Base-by-base conservation (phyloP, 2,888 invertebrate genomes). In the Pegoplata infirma region DNA sequence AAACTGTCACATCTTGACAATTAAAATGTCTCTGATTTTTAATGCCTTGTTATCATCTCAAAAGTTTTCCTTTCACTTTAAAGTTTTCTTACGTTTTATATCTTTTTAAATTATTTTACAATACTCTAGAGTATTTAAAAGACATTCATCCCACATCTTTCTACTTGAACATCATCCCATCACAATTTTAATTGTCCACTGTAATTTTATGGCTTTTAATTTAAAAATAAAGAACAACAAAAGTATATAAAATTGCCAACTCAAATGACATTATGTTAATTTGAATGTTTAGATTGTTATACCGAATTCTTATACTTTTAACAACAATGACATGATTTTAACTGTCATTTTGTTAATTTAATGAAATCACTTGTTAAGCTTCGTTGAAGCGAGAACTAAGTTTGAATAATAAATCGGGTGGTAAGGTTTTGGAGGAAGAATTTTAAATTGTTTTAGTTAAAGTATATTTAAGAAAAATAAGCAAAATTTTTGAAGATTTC, bases 1-100 rank as follows among this genome's bases (percentile, higher is more conserved):
- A 76, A 66, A 32, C 47, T 76, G 76, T 59, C 71, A 61, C 76
- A 69, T 76, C 64, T 47, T 66, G 59, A 28, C 69, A 71, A 49
- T 66, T 56, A 66, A 69, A 71, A 55, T 66, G 32, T 51, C 51
- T 64, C 23, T 25, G 44, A 61, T 46, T 61, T 61, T 71, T 21
- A 53, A 44, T 36, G 40, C 10, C 61, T 61, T 53, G 12, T 51
- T 53, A 32, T 53, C 14, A 23, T 53, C 19, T 53, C 36, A 40
- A 5, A 40, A 40, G n/a, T 40, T 40, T 40, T 40, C n/a, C 6
- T 40, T n/a, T n/a, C n/a, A 0, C 36, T 40, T n/a, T n/a, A 23
- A 23, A 14, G n/a, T 32, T 63, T 21, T 14, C 6, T 28, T 55
- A n/a, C n/a, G 16, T 16, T 23, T 14, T 0, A 1, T 49, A 51